phyloP scores from a whole-genome alignment of 1,140 invertebrate species.

The Cotesia typhae region DNA sequence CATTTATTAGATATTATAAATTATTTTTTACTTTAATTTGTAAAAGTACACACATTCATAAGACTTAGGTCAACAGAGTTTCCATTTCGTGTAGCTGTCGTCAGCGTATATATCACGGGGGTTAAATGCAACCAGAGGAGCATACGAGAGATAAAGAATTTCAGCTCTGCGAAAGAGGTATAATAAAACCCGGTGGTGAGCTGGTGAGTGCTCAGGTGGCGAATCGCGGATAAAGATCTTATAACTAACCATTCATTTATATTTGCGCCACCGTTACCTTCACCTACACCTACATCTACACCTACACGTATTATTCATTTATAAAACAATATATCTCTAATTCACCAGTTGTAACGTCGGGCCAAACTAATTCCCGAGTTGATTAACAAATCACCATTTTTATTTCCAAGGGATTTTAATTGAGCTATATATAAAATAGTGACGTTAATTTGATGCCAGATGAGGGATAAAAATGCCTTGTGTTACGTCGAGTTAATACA shows the following conservation, averaged over 20 bases:
- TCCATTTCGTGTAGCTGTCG: slow-evolving; percentile 44
- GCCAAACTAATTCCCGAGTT: no score
- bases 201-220: slow-evolving; percentile 37
- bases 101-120: slow-evolving; percentile 31
- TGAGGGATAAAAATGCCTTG: no score
- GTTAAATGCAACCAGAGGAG: slow-evolving; percentile 31
- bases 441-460: no score
- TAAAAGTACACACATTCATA: slow-evolving; percentile 14
- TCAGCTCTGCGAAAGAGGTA: slow-evolving; percentile 2
- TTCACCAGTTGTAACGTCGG: no score
- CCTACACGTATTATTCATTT: no score
- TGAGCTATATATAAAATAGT: no score
- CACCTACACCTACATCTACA: no score
- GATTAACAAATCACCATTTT: no score
- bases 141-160: slow-evolving; percentile 8
- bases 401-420: no score
- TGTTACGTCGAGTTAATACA: no score
- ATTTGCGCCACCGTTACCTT: not conserved
- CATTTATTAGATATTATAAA: slow-evolving; percentile 8
- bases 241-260: slow-evolving; percentile 20
- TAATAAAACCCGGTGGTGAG: slow-evolving; percentile 13
- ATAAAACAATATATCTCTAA: no score
- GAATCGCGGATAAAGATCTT: slow-evolving; percentile 37
- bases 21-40: not conserved
- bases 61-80: slow-evolving; percentile 43